phyloP scores from a whole-genome alignment of 2,113 vertebrate species.

The Larimichthys polyactis region DNA sequence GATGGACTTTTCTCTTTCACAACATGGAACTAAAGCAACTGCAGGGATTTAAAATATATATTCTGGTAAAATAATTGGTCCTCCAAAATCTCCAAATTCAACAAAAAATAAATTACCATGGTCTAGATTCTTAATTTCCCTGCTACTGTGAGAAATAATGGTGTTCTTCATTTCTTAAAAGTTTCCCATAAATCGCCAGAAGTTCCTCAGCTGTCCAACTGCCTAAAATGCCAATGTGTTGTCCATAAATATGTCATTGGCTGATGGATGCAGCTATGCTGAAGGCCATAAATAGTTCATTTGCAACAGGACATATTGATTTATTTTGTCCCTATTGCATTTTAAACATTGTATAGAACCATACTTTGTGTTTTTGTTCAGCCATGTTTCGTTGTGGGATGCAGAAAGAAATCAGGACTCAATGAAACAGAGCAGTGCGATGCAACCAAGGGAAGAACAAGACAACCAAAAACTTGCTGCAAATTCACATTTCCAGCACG shows the following conservation, averaged over 20 bases:
- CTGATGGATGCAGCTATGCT: slow-evolving; percentile 42
- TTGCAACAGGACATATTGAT: slow-evolving; percentile 46
- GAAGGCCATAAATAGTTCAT: slow-evolving; percentile 52
- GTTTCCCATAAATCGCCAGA: slow-evolving; percentile 12
- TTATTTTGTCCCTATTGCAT: slow-evolving; percentile 44
- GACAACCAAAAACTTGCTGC: slow-evolving; percentile 75
- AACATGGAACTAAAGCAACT: not conserved
- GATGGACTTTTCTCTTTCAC: not conserved
- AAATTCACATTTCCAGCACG: slow-evolving; percentile 73
- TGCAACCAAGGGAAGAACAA: slow-evolving; percentile 59
- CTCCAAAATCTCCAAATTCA: slow-evolving; percentile 2
- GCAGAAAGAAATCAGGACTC: slow-evolving; percentile 70
- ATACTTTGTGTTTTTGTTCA: slow-evolving; percentile 59
- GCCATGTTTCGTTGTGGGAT: slow-evolving; percentile 69
- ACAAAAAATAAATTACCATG: not conserved
- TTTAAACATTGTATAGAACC: slow-evolving; percentile 66
- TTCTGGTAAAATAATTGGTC: slow-evolving; percentile 20
- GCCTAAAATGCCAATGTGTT: slow-evolving; percentile 63
- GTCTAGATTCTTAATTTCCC: slow-evolving; percentile 10
- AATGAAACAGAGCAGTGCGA: slow-evolving; percentile 43
- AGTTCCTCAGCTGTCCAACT: slow-evolving; percentile 45
- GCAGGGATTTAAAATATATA: not conserved
- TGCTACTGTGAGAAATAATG: slow-evolving; percentile 5
- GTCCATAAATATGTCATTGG: slow-evolving; percentile 28
- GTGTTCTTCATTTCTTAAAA: slow-evolving; percentile 34